These are phyloP conservation scores for Endomychus coccineus DNA, from an alignment of 2,888 invertebrate species.

Conservation along the genomic window DNA sequence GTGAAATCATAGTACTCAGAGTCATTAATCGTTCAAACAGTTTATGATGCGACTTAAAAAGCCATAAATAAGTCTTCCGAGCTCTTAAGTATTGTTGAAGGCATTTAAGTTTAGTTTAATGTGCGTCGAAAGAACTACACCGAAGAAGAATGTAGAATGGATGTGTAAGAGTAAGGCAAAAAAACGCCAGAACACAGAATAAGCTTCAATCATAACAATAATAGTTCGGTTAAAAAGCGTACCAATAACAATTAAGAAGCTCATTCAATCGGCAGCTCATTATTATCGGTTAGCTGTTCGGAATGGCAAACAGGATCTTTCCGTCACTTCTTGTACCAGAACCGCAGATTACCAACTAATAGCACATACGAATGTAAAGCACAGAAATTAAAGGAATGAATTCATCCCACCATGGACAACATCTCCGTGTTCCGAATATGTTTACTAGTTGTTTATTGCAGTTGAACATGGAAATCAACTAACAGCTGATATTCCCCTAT, in stretches of 20 bases:
- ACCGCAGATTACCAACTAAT: conserved; percentile 14
- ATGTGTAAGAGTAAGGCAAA: too few relatives aligned
- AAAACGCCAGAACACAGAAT: too few relatives aligned
- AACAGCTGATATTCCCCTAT: conserved; percentile 3
- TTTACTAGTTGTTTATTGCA: neutral
- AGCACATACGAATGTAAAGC: conserved; percentile 15
- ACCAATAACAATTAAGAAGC: conserved; percentile 16
- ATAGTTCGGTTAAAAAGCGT: conserved; percentile 14
- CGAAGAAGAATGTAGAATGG: conserved; percentile 10
- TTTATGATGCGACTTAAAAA: too few relatives aligned
- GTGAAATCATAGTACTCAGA: too few relatives aligned
- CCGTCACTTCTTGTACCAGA: conserved; percentile 15
- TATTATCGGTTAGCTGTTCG: too few relatives aligned
- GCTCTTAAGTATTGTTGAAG: too few relatives aligned
- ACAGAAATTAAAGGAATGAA: conserved; percentile 9
- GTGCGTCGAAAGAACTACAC: conserved; percentile 12
- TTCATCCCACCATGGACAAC: conserved; percentile 8
- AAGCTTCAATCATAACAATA: conserved; percentile 17
- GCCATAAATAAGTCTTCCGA: too few relatives aligned
- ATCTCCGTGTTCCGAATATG: conserved; percentile 10
- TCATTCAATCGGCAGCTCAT: conserved; percentile 13
- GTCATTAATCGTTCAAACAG: too few relatives aligned
- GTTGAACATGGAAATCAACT: conserved; percentile 1
- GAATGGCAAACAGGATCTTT: conserved; percentile 15
- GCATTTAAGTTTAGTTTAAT: too few relatives aligned